Base-by-base conservation (phyloP, 2,888 invertebrate species). In the Corythucha ciliata region DNA sequence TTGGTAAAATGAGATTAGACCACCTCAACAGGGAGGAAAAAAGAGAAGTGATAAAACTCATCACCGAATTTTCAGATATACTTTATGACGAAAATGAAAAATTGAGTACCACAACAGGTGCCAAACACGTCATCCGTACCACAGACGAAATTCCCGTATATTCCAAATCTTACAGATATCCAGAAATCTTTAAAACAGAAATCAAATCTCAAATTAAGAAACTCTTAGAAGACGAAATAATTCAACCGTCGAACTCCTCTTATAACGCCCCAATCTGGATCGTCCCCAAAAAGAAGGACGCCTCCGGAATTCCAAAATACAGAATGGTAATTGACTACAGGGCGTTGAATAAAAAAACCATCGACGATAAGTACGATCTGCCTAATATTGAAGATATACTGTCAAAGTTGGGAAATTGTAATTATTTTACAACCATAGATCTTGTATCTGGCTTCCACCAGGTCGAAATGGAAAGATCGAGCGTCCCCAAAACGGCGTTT, bases 401-500 rank as follows among this genome's bases (percentile, higher is more conserved):
- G 29, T 8, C 8, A 8, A 29, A 29, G n/a, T n/a, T 29, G n/a
- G 29, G 29, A 10, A 29, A 12, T 10, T 29, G 29, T 29, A 8
- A 29, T 10, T 29, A 29, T 29, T 29, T 29, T 29, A 10, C n/a
- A 12, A 12, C n/a, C n/a, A 8, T 29, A 12, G 29, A 29, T 29
- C n/a, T 29, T 10, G 29, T n/a, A n/a, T n/a, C 8, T 29, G 29
- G 29, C n/a, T 29, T 10, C 29, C 29, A 29, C n/a, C 29, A 29
- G n/a, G 29, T 29, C 8, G 29, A 29, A 29, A 29, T 29, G 8
- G 8, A 8, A 10, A 10, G 10, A 10, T 8, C 8, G 8, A 12
- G 29, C 29, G n/a, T 29, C n/a, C 29, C 29, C n/a, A 29, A 29
- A 29, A 29, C n/a, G 29, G 29, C 29, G n/a, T 29, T 29, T n/a